Percentiles rank a stretch among this genome's conserved stretches.
Conservation (phyloP, 2,113 vertebrate genomes). For the Tachysurus vachellii region DNA sequence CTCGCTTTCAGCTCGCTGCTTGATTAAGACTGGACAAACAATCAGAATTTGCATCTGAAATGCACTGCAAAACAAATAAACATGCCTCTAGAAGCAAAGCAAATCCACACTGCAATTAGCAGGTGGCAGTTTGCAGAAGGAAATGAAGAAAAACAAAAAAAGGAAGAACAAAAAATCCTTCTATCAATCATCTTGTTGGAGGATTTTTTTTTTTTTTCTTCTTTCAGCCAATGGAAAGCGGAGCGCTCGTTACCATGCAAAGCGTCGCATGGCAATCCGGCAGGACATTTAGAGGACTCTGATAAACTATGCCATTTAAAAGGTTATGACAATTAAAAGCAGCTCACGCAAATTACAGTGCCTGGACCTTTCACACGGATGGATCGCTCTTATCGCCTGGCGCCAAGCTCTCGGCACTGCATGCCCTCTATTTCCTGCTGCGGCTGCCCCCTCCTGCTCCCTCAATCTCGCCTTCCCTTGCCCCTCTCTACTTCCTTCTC, state of each 20-base stretch:
- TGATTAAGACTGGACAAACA: slow-evolving; percentile 74
- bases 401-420: slow-evolving; percentile 40
- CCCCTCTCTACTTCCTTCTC: slow-evolving; percentile 60
- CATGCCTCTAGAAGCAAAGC: slow-evolving; percentile 36
- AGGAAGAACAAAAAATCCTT: slow-evolving; percentile 48
- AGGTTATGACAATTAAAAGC: slow-evolving; percentile 83
- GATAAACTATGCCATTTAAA: slow-evolving; percentile 83
- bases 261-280: slow-evolving; percentile 59
- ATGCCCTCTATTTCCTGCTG: slow-evolving; percentile 52
- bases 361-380: slow-evolving; percentile 77
- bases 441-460: slow-evolving; percentile 39
- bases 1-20: slow-evolving; percentile 59
- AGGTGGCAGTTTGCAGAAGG: slow-evolving; percentile 69
- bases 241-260: slow-evolving; percentile 64
- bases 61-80: slow-evolving; percentile 56
- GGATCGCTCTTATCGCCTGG: slow-evolving; percentile 61
- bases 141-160: slow-evolving; percentile 52
- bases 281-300: slow-evolving; percentile 77
- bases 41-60: slow-evolving; percentile 77
- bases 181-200: slow-evolving; percentile 70
- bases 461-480: slow-evolving; percentile 52
- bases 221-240: slow-evolving; percentile 61
- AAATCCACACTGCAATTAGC: slow-evolving; percentile 71
- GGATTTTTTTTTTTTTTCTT: slow-evolving; percentile 60
- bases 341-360: slow-evolving; percentile 77